A percentile compares a stretch with the other conserved stretches of the same genome.
Conservation (phyloP, 2,113 vertebrate genomes). For the Syngnathus scovelli region DNA sequence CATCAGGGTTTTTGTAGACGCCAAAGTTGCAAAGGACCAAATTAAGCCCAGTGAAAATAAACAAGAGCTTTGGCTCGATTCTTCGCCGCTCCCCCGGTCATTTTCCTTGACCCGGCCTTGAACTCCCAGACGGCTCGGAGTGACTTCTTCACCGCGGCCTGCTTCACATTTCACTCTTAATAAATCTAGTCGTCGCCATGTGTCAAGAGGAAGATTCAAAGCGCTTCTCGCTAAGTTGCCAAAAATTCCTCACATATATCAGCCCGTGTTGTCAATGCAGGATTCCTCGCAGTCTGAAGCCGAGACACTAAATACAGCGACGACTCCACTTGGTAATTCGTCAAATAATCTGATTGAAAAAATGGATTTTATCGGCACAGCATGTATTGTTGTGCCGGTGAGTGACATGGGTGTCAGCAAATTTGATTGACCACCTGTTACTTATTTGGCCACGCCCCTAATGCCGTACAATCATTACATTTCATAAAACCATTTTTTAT, state of each 20-base stretch:
- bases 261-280: background rate
- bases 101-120: slow-evolving; percentile 50
- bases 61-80: slow-evolving; percentile 6
- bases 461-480: no score
- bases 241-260: background rate
- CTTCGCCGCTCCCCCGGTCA: slow-evolving; percentile 1
- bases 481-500: no score
- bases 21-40: background rate
- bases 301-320: background rate
- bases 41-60: slow-evolving; percentile 7
- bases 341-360: background rate
- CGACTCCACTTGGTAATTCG: background rate
- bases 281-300: background rate
- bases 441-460: no score
- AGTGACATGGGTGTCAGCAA: background rate
- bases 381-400: background rate
- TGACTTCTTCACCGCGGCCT: slow-evolving; percentile 34
- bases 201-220: slow-evolving; percentile 13
- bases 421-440: background rate
- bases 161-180: slow-evolving; percentile 58
- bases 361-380: background rate
- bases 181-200: slow-evolving; percentile 55
- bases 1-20: background rate
- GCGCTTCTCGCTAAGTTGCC: background rate
- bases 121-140: slow-evolving; percentile 49